Conservation (phyloP, 2,888 invertebrate species). For the Phrixothrix hirtus region DNA sequence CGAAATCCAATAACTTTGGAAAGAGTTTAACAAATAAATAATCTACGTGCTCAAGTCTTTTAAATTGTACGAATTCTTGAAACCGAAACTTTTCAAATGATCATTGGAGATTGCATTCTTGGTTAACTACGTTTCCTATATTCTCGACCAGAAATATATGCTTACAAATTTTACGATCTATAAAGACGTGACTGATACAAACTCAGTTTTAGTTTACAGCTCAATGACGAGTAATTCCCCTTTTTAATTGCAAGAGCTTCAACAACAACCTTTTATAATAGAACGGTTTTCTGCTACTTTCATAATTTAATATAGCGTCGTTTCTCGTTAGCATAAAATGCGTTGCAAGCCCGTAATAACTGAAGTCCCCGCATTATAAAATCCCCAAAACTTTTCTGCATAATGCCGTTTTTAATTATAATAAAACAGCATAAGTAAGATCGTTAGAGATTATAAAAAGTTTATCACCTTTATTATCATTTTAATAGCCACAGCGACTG, state of each 20-base stretch:
- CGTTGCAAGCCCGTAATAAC: slow-evolving; percentile 18
- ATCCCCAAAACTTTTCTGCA: slow-evolving; percentile 22
- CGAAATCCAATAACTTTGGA: slow-evolving; percentile 11
- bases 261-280: not conserved
- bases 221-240: not conserved
- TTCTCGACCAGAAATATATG: slow-evolving; percentile 1
- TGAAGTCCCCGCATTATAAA: slow-evolving; percentile 23
- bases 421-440: slow-evolving; percentile 25
- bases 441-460: slow-evolving; percentile 27
- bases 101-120: slow-evolving; percentile 6
- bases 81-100: slow-evolving; percentile 3
- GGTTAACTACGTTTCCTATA: not conserved
- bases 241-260: not conserved
- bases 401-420: slow-evolving; percentile 27
- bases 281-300: not conserved
- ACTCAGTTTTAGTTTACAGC: not conserved
- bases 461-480: slow-evolving; percentile 24
- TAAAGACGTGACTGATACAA: slow-evolving; percentile 4
- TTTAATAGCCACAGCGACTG: slow-evolving; percentile 15
- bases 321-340: slow-evolving; percentile 24
- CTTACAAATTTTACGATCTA: slow-evolving; percentile 10
- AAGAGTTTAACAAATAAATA: slow-evolving; percentile 6
- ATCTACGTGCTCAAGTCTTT: slow-evolving; percentile 4
- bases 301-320: slow-evolving; percentile 20
- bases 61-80: slow-evolving; percentile 6